Evolutionary conservation across 2,888 invertebrate species (phyloP).

Genomic region (Volucella zonaria): DNA sequence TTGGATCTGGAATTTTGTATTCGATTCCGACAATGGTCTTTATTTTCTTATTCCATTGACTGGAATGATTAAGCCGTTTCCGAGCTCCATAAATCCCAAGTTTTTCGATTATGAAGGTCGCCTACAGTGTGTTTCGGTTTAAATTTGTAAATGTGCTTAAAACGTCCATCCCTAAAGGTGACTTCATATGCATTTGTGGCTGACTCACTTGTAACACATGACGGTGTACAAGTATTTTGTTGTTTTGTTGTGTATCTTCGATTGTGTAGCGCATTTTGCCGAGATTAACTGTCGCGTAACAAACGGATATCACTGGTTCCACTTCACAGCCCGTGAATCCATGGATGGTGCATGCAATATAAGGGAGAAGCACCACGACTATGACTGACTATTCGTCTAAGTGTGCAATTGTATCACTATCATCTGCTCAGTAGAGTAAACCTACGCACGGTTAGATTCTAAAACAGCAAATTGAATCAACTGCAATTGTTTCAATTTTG

Average conservation of each 20-base stretch:
- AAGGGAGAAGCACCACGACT: constrained; percentile 15
- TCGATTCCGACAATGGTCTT: no score
- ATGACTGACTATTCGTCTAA: neutral
- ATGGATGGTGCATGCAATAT: constrained; percentile 64
- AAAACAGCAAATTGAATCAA: constrained; percentile 5
- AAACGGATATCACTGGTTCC: constrained; percentile 82
- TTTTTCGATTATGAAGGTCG: no score
- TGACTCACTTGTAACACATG: constrained; percentile 58
- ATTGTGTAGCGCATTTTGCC: constrained; percentile 34
- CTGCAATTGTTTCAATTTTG: constrained; percentile 4
- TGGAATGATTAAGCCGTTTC: no score
- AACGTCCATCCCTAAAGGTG: neutral
- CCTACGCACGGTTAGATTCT: neutral
- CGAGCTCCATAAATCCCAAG: no score
- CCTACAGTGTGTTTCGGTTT: neutral
- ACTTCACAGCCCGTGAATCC: constrained; percentile 81
- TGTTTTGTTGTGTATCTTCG: constrained; percentile 44
- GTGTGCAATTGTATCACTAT: constrained; percentile 32
- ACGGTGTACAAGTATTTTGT: neutral
- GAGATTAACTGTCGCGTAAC: constrained; percentile 79
- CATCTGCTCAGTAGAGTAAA: constrained; percentile 1
- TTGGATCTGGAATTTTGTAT: no score
- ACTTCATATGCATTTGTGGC: constrained; percentile 26
- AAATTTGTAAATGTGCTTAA: constrained; percentile 36
- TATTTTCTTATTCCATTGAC: no score